Evolutionary conservation across 2,797 vertebrate species (phyloP).

Genomic region (Choloepus didactylus): DNA sequence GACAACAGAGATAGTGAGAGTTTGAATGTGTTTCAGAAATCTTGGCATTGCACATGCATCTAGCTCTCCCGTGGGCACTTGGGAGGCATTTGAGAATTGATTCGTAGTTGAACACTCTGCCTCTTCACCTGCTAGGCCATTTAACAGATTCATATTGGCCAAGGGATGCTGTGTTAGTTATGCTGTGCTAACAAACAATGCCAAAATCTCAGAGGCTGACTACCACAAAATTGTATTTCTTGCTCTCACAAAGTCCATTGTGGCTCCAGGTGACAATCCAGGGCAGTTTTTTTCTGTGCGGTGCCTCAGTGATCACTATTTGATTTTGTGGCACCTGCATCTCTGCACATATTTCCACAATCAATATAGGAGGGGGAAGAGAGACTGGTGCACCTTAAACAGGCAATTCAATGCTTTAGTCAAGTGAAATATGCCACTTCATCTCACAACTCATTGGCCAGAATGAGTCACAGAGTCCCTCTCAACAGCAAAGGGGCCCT

Average conservation of each 20-base stretch:
- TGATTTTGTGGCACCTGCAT: background rate
- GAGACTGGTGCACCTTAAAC: background rate
- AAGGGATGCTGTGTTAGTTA: background rate
- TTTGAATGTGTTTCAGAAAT: background rate
- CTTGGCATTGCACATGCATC: background rate
- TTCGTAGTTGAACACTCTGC: background rate
- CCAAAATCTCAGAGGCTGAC: background rate
- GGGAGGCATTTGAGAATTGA: background rate
- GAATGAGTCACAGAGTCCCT: background rate
- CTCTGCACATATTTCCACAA: background rate
- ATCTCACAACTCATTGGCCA: background rate
- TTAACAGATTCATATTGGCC: conserved; percentile 8
- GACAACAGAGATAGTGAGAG: background rate
- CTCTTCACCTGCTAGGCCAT: background rate
- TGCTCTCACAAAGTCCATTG: background rate
- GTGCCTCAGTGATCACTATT: background rate
- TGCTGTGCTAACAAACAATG: background rate
- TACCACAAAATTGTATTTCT: conserved; percentile 16
- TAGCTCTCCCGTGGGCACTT: background rate
- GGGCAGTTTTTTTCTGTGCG: background rate
- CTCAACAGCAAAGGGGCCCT: background rate
- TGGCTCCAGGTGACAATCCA: background rate
- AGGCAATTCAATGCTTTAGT: background rate
- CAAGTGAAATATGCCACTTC: background rate
- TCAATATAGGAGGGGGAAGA: background rate